Evolutionary conservation across 37 sponge, comb jelly and placozoan species (phyloP).

Genomic region (Amphimedon queenslandica): DNA sequence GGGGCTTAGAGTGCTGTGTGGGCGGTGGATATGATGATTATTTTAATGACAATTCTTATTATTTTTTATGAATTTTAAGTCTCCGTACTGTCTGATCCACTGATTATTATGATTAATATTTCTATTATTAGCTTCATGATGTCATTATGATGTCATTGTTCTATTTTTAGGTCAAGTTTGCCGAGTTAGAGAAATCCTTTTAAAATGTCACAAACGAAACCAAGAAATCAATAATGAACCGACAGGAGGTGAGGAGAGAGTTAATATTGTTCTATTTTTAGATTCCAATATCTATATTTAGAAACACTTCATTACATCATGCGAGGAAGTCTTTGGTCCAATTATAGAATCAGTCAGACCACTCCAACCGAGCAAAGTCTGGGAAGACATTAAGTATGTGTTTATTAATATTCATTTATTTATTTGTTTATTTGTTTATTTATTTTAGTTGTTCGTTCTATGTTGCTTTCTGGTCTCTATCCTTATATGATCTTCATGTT

Average conservation of each 20-base stretch:
- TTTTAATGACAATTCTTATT: too few species aligned
- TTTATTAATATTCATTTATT: background rate
- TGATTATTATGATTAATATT: too few species aligned
- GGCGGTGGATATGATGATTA: too few species aligned
- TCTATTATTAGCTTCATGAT: too few species aligned
- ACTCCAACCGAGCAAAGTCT: conserved; percentile 73
- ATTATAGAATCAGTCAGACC: conserved; percentile 44
- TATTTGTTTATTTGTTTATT: background rate
- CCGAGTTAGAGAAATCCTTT: conserved; percentile 34
- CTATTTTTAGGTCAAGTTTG: conserved; percentile 35
- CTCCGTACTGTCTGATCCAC: too few species aligned
- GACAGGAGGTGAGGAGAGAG: conserved; percentile 40
- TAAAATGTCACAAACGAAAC: conserved; percentile 15
- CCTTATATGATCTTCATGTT: conserved; percentile 82
- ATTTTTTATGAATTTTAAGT: too few species aligned
- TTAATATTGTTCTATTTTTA: background rate
- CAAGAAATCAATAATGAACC: conserved; percentile 23
- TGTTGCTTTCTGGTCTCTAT: conserved; percentile 90
- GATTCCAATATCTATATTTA: background rate
- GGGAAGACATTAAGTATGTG: conserved; percentile 88
- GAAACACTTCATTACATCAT: conserved; percentile 60
- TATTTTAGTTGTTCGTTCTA: conserved; percentile 56
- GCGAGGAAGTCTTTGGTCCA: conserved; percentile 55
- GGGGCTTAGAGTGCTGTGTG: too few species aligned
- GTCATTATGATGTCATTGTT: background rate